Evolutionary conservation across 2,113 vertebrate genomes (phyloP).

Genomic region (Psittacula cyanocephala): DNA sequence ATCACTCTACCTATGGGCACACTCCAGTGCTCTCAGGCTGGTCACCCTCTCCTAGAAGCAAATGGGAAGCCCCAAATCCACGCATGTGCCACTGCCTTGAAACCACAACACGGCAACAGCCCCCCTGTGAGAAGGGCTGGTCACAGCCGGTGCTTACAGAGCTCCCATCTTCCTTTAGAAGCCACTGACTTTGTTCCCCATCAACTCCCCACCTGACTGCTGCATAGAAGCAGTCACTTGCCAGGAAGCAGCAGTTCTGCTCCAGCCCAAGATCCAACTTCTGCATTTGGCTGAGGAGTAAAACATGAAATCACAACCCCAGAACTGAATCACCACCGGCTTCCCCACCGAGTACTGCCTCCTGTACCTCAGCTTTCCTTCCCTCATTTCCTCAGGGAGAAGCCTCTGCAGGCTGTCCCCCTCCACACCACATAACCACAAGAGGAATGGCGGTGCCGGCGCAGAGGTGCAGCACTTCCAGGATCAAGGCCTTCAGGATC

Average conservation of each 20-base stretch:
- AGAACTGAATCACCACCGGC: not conserved
- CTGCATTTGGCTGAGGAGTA: not conserved
- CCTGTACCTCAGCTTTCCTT: not conserved
- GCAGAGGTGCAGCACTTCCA: not conserved
- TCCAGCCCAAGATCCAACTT: not conserved
- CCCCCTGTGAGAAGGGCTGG: not conserved
- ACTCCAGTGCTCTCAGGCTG: not conserved
- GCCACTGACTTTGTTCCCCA: not conserved
- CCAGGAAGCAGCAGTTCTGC: not conserved
- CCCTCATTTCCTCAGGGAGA: rapidly evolving
- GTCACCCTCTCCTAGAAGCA: not conserved
- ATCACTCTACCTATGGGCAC: not conserved
- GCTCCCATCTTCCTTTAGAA: not conserved
- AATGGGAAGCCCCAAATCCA: not conserved
- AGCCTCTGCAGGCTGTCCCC: not conserved
- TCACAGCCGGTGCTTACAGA: not conserved
- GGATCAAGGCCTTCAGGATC: not conserved
- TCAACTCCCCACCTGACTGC: not conserved
- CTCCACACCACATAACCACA: rapidly evolving
- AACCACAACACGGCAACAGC: not conserved
- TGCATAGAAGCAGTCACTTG: not conserved
- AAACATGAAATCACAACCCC: rapidly evolving
- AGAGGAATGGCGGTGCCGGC: not conserved
- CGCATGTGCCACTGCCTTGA: rapidly evolving
- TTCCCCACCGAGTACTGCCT: not conserved